A percentile compares a stretch with the other conserved stretches of the same genome.
These are phyloP conservation scores for Camponotus vicinus DNA, from an alignment of 1,140 invertebrate genomes.

Conservation along the genomic window DNA sequence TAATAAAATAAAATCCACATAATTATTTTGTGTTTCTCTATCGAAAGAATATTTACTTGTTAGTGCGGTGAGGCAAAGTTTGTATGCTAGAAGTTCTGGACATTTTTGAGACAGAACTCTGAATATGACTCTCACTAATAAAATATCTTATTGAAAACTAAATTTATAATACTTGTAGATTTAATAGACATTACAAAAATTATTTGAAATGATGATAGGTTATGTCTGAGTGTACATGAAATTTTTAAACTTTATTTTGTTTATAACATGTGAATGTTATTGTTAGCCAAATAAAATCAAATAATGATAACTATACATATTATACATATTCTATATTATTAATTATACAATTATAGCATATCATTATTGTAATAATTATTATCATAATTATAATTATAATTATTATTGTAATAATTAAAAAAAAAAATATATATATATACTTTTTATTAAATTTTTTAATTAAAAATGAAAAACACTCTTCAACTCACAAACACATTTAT, in stretches of 20 bases:
- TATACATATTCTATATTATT: background rate
- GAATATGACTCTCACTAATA: background rate
- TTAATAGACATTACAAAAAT: background rate
- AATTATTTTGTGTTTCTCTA: background rate
- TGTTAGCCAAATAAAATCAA: background rate
- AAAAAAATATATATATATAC: no score
- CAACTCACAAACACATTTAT: no score
- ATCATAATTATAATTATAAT: no score
- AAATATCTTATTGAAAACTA: background rate
- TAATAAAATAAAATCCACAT: no score
- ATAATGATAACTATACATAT: background rate
- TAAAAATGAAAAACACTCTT: no score
- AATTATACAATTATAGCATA: background rate
- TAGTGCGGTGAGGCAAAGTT: background rate
- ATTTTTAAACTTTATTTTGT: conserved; percentile 4
- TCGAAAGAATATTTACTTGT: conserved; percentile 49
- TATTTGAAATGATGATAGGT: background rate
- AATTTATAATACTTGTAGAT: conserved; percentile 26
- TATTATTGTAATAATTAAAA: no score
- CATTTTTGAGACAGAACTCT: conserved; percentile 5
- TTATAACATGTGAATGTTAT: background rate
- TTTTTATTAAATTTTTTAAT: no score
- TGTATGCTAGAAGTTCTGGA: background rate
- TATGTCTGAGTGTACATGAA: background rate
- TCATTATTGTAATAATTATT: no score